Conservation (phyloP, 2,888 invertebrate species). For the Campoletis raptor region DNA sequence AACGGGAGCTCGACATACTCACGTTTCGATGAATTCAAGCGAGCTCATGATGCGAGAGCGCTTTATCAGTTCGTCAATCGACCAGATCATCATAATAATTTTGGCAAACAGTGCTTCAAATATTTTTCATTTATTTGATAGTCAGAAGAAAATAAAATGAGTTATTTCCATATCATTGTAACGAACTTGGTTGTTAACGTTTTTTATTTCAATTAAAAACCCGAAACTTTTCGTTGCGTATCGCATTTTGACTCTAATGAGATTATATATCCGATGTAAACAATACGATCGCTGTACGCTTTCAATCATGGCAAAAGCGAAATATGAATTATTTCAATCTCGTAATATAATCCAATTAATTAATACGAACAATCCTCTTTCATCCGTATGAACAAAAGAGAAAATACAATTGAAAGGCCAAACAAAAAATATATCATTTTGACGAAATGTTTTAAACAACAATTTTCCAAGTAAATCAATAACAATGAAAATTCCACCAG, state of each 20-base stretch:
- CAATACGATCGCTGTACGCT: background rate
- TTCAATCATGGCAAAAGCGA: background rate
- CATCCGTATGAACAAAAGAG: background rate
- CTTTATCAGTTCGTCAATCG: conserved; percentile 61
- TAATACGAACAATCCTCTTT: background rate
- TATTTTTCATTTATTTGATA: background rate
- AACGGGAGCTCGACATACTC: conserved; percentile 9
- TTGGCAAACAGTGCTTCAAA: conserved; percentile 18
- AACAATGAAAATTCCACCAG: background rate
- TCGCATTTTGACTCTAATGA: background rate
- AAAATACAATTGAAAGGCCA: background rate
- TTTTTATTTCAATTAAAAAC: background rate
- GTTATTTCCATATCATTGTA: conserved; percentile 4
- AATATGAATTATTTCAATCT: background rate
- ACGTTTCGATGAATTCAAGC: conserved; percentile 52
- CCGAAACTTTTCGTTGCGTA: background rate
- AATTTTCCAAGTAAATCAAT: background rate
- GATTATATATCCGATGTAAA: background rate
- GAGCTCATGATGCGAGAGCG: conserved; percentile 30
- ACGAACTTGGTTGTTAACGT: background rate
- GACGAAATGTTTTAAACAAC: background rate
- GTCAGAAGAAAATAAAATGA: background rate
- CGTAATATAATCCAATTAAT: background rate
- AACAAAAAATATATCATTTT: background rate
- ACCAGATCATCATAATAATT: conserved; percentile 61